Evolutionary conservation across 2,888 invertebrate genomes (phyloP).

Genomic region (Digitonthophagus gazella): DNA sequence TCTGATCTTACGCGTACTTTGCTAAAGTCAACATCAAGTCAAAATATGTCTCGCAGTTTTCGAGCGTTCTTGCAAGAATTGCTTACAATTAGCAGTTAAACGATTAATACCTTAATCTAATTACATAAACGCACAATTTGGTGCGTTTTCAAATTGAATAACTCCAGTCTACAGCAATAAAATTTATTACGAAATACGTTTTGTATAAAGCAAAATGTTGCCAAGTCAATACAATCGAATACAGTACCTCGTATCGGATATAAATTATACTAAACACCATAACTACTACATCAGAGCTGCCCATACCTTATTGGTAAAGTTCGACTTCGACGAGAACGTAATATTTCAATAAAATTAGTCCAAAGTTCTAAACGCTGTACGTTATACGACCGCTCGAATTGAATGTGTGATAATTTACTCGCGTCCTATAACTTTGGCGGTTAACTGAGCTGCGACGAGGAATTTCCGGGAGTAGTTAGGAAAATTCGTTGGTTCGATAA

Average conservation of each 20-base stretch:
- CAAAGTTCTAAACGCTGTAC: constrained; percentile 7
- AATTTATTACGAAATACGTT: not conserved
- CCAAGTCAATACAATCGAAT: no score
- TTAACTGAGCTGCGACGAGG: not conserved
- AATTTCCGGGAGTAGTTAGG: not conserved
- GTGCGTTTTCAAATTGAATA: no score
- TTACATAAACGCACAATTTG: no score
- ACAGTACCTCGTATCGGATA: not conserved
- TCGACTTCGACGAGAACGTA: not conserved
- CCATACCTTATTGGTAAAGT: not conserved
- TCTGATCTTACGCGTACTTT: no score
- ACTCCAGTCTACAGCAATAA: no score
- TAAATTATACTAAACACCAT: not conserved
- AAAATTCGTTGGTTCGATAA: not conserved
- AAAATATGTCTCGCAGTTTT: no score
- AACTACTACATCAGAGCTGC: not conserved
- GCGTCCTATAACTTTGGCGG: not conserved
- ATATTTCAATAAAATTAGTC: constrained; percentile 14
- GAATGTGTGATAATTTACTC: not conserved
- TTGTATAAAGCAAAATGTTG: not conserved
- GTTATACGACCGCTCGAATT: not conserved
- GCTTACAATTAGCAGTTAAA: no score
- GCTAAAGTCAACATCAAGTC: no score
- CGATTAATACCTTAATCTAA: no score
- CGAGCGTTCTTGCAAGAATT: no score